Base-by-base conservation (phyloP, 2,797 vertebrate species). In the Cheirogaleus major region DNA sequence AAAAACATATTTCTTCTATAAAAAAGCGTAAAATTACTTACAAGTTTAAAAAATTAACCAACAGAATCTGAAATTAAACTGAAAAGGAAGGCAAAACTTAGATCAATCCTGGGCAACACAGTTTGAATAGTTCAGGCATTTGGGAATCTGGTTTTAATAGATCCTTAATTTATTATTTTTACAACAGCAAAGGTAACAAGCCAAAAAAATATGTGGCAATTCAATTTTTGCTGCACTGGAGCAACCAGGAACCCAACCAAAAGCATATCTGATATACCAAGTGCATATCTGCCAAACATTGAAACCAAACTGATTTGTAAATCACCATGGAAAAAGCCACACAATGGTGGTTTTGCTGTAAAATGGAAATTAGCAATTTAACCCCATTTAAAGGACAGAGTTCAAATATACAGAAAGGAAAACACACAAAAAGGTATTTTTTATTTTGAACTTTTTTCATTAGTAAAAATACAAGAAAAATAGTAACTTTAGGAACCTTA, bases 171-270 rank as follows among this genome's bases (percentile, higher is more conserved):
- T 96, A 97, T 95, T 96, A 72, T 95, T 98, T 98, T 98, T 97
- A 95, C 78, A 98, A 97, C 75, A 97, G 93, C 91, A 97, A 98
- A 98, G 98, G 95, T 98, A 97, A 98, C 85, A 98, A 97, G 98
- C 98, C 98, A 99, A 98, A 97, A 97, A 98, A 99, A 99, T 98
- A 99, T 96, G 96, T 98, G 96, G 91, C 96, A 97, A 98, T 95
- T 97, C 81, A 81, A 59, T 84, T 98, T 98, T 98, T 98, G 97
- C 93, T 98, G 57, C 70, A 97, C 59, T 97, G 97, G 96, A 98
- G 97, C 97, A 98, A 96, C 93, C 97, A 96, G 85, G 89, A 98
- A 98, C 93, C 81, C 87, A 98, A 98, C 91, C 88, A 97, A 98
- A 97, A 94, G 91, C 57, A 93, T 96, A 98, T 98, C 95, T 73